phyloP scores from a whole-genome alignment of 2,113 vertebrate genomes.

The Thryonomys swinderianus region DNA sequence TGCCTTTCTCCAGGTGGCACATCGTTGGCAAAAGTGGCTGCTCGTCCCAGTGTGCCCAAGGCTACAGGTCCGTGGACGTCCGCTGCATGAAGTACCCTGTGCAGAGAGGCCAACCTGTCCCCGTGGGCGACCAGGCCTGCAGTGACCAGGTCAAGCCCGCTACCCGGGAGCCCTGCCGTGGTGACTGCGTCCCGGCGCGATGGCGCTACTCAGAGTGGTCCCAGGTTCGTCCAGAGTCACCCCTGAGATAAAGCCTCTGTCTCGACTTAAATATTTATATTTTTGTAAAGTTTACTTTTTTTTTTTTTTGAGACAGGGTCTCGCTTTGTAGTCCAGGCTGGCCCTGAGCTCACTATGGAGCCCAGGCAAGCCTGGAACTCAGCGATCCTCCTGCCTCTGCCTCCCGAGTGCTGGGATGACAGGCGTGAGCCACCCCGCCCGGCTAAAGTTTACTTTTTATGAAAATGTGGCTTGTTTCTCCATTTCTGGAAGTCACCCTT shows the following conservation, averaged over 20 bases:
- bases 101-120: slow-evolving; percentile 87
- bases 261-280: background rate
- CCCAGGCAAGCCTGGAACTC: no score
- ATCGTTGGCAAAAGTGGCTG: slow-evolving; percentile 94
- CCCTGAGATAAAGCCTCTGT: background rate
- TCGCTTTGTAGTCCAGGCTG: no score
- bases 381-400: no score
- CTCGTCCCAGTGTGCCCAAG: slow-evolving; percentile 93
- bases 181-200: slow-evolving; percentile 92
- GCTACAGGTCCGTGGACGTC: slow-evolving; percentile 91
- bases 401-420: no score
- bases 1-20: slow-evolving; percentile 91
- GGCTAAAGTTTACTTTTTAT: no score
- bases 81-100: slow-evolving; percentile 93
- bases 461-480: background rate
- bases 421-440: no score
- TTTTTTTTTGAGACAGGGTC: no score
- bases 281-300: background rate
- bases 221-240: slow-evolving; percentile 87
- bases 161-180: slow-evolving; percentile 91
- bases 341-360: no score
- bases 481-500: background rate
- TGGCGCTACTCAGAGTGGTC: slow-evolving; percentile 98
- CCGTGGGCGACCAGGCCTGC: slow-evolving; percentile 89
- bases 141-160: slow-evolving; percentile 90